Evolutionary conservation across 2,888 invertebrate species (phyloP).

Genomic region (Apodemia zela): DNA sequence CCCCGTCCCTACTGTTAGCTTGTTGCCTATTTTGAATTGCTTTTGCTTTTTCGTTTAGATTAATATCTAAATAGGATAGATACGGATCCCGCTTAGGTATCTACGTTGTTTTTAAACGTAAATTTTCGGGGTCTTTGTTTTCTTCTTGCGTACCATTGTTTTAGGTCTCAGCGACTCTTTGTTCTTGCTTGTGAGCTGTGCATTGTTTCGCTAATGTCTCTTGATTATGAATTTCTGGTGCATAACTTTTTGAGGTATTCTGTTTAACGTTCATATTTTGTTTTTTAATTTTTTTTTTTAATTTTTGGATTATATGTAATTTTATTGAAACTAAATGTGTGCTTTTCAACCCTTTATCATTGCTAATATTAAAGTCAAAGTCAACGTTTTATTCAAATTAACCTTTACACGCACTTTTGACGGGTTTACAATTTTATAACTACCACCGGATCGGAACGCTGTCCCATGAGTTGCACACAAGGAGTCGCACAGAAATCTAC

Average conservation of each 20-base stretch:
- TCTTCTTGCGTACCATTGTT: conserved; percentile 59
- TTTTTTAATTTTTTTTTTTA: not conserved
- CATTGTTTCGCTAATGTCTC: conserved; percentile 34
- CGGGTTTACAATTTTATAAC: no score
- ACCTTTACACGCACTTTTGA: no score
- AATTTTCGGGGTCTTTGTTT: conserved; percentile 66
- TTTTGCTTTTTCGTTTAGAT: conserved; percentile 81
- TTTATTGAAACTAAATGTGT: no score
- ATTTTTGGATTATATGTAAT: not conserved
- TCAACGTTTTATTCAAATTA: no score
- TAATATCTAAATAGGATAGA: conserved; percentile 81
- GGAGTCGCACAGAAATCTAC: no score
- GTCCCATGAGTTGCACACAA: no score
- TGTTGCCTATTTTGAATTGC: conserved; percentile 81
- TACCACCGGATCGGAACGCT: no score
- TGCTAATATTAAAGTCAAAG: no score
- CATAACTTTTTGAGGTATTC: conserved; percentile 20
- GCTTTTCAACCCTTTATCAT: no score
- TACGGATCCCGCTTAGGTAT: conserved; percentile 77
- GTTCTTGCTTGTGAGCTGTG: conserved; percentile 32
- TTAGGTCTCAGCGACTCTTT: conserved; percentile 53
- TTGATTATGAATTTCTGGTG: conserved; percentile 35
- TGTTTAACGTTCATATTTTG: not conserved
- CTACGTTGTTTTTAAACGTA: conserved; percentile 80
- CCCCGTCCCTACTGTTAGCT: conserved; percentile 78